These are phyloP conservation scores for Dendroctonus ponderosae DNA, from an alignment of 1,140 invertebrate genomes.

Conservation along the genomic window DNA sequence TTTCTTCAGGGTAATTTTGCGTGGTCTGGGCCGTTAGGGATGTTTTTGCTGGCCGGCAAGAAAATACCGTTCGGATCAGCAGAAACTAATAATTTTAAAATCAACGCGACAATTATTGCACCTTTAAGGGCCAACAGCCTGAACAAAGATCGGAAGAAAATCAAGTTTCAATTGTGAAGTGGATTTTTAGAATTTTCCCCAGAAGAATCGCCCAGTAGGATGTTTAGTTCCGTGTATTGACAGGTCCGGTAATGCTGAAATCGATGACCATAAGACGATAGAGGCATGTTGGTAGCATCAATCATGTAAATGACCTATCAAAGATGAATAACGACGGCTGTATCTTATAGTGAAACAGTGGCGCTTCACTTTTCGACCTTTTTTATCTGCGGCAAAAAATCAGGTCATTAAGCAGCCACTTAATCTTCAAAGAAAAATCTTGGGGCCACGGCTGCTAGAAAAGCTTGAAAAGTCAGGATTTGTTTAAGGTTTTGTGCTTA, in stretches of 20 bases:
- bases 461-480: too few species aligned
- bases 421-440: too few species aligned
- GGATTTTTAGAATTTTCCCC: too few species aligned
- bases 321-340: constrained; percentile 28
- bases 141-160: too few species aligned
- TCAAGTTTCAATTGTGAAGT: too few species aligned
- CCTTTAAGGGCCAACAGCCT: too few species aligned
- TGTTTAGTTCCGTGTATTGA: neutral
- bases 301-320: constrained; percentile 33
- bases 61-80: neutral
- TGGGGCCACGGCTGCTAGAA: too few species aligned
- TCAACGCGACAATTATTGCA: too few species aligned
- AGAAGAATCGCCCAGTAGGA: too few species aligned
- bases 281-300: constrained; percentile 30
- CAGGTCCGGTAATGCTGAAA: constrained; percentile 10
- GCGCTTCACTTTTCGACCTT: constrained; percentile 7
- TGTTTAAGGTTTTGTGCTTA: too few species aligned
- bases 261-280: constrained; percentile 27
- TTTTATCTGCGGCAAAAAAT: neutral
- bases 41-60: constrained; percentile 1
- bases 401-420: too few species aligned
- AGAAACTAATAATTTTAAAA: too few species aligned
- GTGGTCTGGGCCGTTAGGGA: neutral
- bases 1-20: constrained; percentile 5
- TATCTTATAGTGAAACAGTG: constrained; percentile 9